Evolutionary conservation across 2,888 invertebrate species (phyloP).

Genomic region (Chloroclystis v-ata): DNA sequence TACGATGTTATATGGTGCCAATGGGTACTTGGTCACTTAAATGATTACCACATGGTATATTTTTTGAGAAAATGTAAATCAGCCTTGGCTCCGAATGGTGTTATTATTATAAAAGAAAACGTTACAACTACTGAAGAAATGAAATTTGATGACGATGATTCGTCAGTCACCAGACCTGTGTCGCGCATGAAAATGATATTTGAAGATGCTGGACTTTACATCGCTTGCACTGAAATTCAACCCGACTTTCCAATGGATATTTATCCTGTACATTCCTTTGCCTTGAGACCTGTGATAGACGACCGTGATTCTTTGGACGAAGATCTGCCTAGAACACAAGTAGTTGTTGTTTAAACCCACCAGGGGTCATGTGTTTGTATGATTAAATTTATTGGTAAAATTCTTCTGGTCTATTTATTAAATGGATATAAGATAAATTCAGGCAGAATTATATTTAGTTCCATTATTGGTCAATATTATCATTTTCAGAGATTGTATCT

Average conservation of each 20-base stretch:
- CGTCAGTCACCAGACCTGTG: conserved; percentile 91
- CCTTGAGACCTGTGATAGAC: conserved; percentile 72
- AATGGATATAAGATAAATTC: too few species aligned
- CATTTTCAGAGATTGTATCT: too few species aligned
- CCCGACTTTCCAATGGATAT: conserved; percentile 91
- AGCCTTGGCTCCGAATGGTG: conserved; percentile 44
- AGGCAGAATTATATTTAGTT: too few species aligned
- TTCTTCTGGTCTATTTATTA: too few species aligned
- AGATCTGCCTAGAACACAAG: too few species aligned
- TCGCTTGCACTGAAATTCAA: conserved; percentile 84
- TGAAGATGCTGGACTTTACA: conserved; percentile 81
- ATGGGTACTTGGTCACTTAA: conserved; percentile 95
- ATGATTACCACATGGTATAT: conserved; percentile 87
- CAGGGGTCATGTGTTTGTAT: too few species aligned
- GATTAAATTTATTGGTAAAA: too few species aligned
- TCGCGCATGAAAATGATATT: conserved; percentile 81
- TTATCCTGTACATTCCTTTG: conserved; percentile 92
- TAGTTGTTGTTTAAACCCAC: neutral
- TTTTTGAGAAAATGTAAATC: conserved; percentile 83
- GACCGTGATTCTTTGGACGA: too few species aligned
- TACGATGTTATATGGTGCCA: conserved; percentile 98
- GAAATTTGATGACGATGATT: conserved; percentile 89
- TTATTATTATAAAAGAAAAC: conserved; percentile 81
- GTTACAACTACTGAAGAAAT: conserved; percentile 80
- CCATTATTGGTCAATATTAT: too few species aligned